A percentile compares a stretch with the other conserved stretches of the same genome.
phyloP scores from a whole-genome alignment of 1,140 invertebrate species.

The Eciton burchellii region DNA sequence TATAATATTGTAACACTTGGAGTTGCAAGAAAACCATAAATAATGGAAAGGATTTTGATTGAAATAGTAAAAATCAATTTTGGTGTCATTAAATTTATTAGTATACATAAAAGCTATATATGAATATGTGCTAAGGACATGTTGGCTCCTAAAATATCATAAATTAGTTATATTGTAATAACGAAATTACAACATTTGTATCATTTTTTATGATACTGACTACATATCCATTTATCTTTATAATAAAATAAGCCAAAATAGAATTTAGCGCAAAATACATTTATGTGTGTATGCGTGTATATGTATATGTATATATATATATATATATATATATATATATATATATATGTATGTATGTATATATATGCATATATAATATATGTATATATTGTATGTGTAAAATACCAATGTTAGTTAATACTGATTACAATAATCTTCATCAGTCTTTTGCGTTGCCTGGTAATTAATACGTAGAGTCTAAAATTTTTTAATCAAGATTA shows the following conservation, averaged over 20 bases:
- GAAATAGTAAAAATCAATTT: not conserved
- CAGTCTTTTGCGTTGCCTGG: slow-evolving; percentile 79
- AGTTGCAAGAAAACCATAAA: not conserved
- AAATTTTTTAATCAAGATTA: slow-evolving; percentile 66
- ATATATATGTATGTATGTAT: not conserved
- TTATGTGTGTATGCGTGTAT: not conserved
- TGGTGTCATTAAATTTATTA: slow-evolving; percentile 81
- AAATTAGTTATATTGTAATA: slow-evolving; percentile 60
- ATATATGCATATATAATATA: slow-evolving; percentile 73
- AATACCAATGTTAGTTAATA: slow-evolving; percentile 82
- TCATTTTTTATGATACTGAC: slow-evolving; percentile 58
- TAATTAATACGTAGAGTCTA: slow-evolving; percentile 59
- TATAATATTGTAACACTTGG: not conserved
- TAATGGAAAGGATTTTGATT: not conserved
- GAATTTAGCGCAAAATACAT: slow-evolving; percentile 53
- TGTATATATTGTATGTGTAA: slow-evolving; percentile 77
- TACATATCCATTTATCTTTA: slow-evolving; percentile 66
- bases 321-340: slow-evolving; percentile 6
- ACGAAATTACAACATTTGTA: slow-evolving; percentile 55
- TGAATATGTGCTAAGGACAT: slow-evolving; percentile 83
- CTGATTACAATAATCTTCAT: slow-evolving; percentile 82
- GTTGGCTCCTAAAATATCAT: slow-evolving; percentile 79
- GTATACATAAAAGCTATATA: slow-evolving; percentile 83
- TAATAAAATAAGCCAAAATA: slow-evolving; percentile 78
- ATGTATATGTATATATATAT: not conserved